phyloP scores from a whole-genome alignment of 2,888 invertebrate species.

The Luperina nickerlii region DNA sequence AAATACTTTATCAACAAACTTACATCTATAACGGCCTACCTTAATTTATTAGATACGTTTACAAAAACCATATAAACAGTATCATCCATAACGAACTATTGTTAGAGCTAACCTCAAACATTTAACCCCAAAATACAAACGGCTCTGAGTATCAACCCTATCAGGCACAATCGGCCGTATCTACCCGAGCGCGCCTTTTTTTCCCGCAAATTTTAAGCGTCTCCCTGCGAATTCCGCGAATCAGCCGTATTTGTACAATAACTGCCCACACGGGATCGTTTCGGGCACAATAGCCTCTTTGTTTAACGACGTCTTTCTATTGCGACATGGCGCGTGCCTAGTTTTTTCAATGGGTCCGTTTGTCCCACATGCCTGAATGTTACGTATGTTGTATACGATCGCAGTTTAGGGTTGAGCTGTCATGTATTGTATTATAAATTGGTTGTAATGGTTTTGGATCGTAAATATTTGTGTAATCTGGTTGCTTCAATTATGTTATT shows the following conservation, averaged over 20 bases:
- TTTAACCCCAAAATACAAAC: slow-evolving; percentile 46
- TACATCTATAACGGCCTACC: not conserved
- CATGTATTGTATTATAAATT: slow-evolving; percentile 57
- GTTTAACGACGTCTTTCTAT: slow-evolving; percentile 88
- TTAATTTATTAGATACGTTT: not conserved
- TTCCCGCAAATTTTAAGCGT: slow-evolving; percentile 88
- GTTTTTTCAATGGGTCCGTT: slow-evolving; percentile 81
- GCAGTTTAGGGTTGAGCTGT: slow-evolving; percentile 66
- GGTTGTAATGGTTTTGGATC: slow-evolving; percentile 43
- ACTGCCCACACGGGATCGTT: slow-evolving; percentile 81
- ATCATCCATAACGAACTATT: slow-evolving; percentile 57
- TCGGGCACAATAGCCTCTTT: slow-evolving; percentile 83
- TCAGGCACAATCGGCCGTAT: slow-evolving; percentile 74
- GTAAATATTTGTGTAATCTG: slow-evolving; percentile 15
- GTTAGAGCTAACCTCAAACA: slow-evolving; percentile 18
- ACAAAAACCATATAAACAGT: slow-evolving; percentile 18
- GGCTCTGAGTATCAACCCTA: slow-evolving; percentile 78
- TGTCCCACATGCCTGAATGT: slow-evolving; percentile 70
- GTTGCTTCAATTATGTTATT: slow-evolving; percentile 14
- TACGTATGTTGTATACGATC: slow-evolving; percentile 66
- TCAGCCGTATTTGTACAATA: slow-evolving; percentile 86
- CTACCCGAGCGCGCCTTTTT: slow-evolving; percentile 78
- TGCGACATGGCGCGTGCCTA: slow-evolving; percentile 81
- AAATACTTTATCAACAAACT: not conserved
- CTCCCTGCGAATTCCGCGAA: slow-evolving; percentile 83